Evolutionary conservation across 2,888 invertebrate genomes (phyloP), one percentile per base, ranked within the genome.

Genomic region (Lutraria lutraria): DNA sequence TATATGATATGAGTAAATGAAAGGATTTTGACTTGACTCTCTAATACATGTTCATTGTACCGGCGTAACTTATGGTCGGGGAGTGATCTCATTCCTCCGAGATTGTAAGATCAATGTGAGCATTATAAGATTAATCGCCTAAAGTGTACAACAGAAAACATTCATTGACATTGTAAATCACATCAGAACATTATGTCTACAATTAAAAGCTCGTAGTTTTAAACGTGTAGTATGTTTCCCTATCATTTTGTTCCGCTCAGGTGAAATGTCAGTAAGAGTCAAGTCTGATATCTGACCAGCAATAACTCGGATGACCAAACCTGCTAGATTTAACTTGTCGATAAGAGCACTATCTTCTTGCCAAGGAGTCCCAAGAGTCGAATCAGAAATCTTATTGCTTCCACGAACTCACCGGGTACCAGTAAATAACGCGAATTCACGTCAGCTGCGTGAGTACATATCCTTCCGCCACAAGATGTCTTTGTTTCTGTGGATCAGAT

Each of bases 361-460:
- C 79, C 16, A 68, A 83, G 68, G 60, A 54, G 60, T 91, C 91
- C 89, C 89, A 19, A 21, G 88, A 81, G 91, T 63, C 83, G 83
- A 56, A 88, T 90, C 90, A 87, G 83, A 83, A 76, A 83, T 86
- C 88, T 85, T 86, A 87, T 83, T 84, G 84, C 79, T 84, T 53
- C 60, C 25, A 31, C 60, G 63, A 56, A 60, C 83, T 10, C 89
- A 79, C 68, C 83, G 87, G 89, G 90, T 85, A 85, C 89, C 86
- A 85, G 85, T 82, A 82, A 83, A 87, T 89, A 89, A 90, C 90
- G 90, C 87, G 85, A 76, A 15, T 86, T 83, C 85, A 81, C 89
- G 88, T 88, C 88, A 86, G 68, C 81, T 83, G 79, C 19, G 83
- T 63, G 84, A 43, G 52, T 19, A 81, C 76, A 83, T 83, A 82